phyloP scores from a whole-genome alignment of 2,113 vertebrate genomes.

The Rhabdornis inornatus region DNA sequence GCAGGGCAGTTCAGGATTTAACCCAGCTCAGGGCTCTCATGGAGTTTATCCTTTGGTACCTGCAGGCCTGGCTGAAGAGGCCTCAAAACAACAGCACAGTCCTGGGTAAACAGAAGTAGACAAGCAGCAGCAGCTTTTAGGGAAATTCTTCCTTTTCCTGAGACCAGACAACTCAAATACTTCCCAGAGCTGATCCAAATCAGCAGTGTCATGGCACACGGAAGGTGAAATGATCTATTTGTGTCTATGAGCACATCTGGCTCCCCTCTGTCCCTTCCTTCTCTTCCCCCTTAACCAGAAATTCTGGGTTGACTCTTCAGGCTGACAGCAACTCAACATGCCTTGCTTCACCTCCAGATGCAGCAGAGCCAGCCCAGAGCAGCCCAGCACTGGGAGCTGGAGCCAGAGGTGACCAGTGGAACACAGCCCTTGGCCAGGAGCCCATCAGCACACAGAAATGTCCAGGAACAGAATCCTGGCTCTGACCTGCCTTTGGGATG shows the following conservation, averaged over 20 bases:
- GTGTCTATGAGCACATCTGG: conserved; percentile 32
- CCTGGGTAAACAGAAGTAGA: background rate
- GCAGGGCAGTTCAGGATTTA: background rate
- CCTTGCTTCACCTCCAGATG: background rate
- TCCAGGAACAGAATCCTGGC: background rate
- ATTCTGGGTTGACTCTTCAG: conserved; percentile 5
- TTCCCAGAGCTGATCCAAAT: conserved; percentile 6
- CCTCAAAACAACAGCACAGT: background rate
- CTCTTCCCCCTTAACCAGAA: conserved; percentile 15
- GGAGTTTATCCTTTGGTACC: background rate
- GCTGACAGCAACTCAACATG: conserved; percentile 28
- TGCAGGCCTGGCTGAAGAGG: background rate
- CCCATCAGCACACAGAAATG: background rate
- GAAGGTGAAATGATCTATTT: background rate
- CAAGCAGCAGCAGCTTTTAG: background rate
- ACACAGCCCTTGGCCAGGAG: background rate
- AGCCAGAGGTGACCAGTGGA: background rate
- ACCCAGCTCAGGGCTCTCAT: background rate
- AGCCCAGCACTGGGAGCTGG: background rate
- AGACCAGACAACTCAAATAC: background rate
- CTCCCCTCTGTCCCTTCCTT: conserved; percentile 54
- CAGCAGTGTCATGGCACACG: conserved; percentile 22
- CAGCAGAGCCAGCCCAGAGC: background rate
- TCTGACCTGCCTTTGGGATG: background rate
- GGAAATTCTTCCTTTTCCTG: background rate